Base-by-base conservation (phyloP, 1,140 invertebrate species). In the Subanguina moxae region DNA sequence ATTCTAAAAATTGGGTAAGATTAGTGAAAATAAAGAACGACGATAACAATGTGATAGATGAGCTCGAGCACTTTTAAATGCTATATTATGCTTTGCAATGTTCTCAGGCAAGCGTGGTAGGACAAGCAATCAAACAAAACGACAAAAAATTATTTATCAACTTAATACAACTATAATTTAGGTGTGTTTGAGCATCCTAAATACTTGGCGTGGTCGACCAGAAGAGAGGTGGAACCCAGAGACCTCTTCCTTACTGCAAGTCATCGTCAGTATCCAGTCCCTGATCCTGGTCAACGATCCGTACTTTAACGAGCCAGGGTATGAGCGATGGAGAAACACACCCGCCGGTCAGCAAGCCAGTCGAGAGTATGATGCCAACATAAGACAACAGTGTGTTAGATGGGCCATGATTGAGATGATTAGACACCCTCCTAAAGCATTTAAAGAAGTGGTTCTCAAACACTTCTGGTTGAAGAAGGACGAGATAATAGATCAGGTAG, bases 161-260 rank as follows among this genome's bases (percentile, higher is more conserved):
- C n/a, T n/a, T n/a, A n/a, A n/a, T n/a, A n/a, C n/a, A n/a, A n/a
- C n/a, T 38, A 11, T 11, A 3, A 11, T 38, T 38, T 11, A 38
- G 32, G 93, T 96, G 61, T 95, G 93, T 84, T 88, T 96, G 74
- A 94, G 91, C 74, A 90, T 96, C 66, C 85, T 95, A 23, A 95
- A 95, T 83, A 96, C 93, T 0, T 96, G 93, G 93, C 92, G 95
- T 84, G 93, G 93, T 7, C 86, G 92, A 67, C 93, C 93, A n/a
- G 93, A 95, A 66, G 70, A 93, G 94, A 83, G 93, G 93, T 85
- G 95, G 93, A 93, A 94, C 93, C 85, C 90, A 1, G 67, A 68
- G 81, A 94, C 92, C 0, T 94, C 92, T 52, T 94, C 91, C 84
- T 93, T 96, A 82, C 85, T 96, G 62, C 92, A 95, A 87, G 91